Conservation (phyloP, 2,113 vertebrate genomes). For the Dendropsophus ebraccatus region DNA sequence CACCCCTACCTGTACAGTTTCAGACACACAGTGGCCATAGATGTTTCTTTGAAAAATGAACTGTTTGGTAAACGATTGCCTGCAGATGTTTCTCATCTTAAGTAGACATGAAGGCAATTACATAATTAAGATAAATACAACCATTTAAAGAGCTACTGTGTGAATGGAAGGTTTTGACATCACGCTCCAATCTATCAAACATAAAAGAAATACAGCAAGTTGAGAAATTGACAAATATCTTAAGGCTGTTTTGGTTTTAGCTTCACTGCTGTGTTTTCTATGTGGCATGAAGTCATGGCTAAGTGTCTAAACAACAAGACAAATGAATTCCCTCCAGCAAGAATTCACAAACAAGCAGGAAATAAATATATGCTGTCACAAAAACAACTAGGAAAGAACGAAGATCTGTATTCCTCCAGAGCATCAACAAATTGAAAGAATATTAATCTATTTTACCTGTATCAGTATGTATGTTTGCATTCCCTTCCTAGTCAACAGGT, state of each 20-base stretch:
- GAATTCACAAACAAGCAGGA: conserved; percentile 55
- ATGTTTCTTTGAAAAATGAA: no score
- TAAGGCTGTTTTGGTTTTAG: conserved; percentile 46
- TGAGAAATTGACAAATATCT: conserved; percentile 53
- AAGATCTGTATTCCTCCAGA: conserved; percentile 7
- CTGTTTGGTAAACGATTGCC: no score
- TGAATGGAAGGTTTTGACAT: conserved; percentile 17
- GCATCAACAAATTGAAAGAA: conserved; percentile 28
- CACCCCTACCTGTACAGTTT: no score
- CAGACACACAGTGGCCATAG: no score
- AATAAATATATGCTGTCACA: conserved; percentile 55
- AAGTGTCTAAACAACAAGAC: conserved; percentile 57
- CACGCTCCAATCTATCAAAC: not conserved
- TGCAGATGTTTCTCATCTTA: no score
- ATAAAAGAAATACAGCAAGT: not conserved
- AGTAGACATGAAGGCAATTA: no score
- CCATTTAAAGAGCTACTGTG: not conserved
- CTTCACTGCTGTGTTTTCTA: conserved; percentile 46
- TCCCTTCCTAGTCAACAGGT: not conserved
- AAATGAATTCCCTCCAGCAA: conserved; percentile 57
- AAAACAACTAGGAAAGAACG: conserved; percentile 21
- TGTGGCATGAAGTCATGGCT: conserved; percentile 58
- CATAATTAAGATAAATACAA: not conserved
- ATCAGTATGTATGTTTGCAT: conserved; percentile 15
- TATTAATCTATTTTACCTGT: conserved; percentile 40